Conservation (phyloP, 2,797 vertebrate genomes). For the Paedocypris micromegethes region DNA sequence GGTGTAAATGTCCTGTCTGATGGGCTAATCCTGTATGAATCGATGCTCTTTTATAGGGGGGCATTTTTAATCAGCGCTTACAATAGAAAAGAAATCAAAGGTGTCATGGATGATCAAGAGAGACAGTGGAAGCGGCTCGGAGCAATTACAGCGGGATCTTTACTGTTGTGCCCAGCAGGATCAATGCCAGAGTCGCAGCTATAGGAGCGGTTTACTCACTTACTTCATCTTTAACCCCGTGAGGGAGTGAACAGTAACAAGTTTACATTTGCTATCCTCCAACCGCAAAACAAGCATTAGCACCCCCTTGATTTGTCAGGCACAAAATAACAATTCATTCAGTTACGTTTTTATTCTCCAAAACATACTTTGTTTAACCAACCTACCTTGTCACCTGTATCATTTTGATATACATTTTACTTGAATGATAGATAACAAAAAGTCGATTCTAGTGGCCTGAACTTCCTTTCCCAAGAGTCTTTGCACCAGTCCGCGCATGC, state of each 20-base stretch:
- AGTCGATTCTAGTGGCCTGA: too few species aligned
- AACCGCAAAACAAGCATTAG: too few species aligned
- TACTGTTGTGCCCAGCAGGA: conserved; percentile 52
- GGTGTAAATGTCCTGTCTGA: conserved; percentile 45
- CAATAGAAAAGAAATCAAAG: conserved; percentile 69
- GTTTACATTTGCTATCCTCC: too few species aligned
- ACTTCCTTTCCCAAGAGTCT: too few species aligned
- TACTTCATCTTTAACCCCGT: conserved; percentile 26
- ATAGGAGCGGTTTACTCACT: conserved; percentile 50
- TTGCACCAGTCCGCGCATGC: too few species aligned
- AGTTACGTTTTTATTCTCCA: too few species aligned
- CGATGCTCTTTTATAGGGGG: conserved; percentile 62
- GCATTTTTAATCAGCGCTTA: conserved; percentile 66
- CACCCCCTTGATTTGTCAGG: too few species aligned
- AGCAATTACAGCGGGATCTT: conserved; percentile 61
- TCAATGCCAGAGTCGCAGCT: conserved; percentile 56
- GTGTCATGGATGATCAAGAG: conserved; percentile 64
- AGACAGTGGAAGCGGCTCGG: conserved; percentile 58
- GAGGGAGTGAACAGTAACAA: neutral
- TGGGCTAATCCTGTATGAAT: conserved; percentile 58
- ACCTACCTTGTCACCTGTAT: too few species aligned
- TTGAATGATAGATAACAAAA: too few species aligned
- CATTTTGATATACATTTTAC: too few species aligned
- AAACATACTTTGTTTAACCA: too few species aligned
- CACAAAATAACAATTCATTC: too few species aligned